Evolutionary conservation across 2,113 vertebrate species (phyloP).

Genomic region (Perca schrenkii): DNA sequence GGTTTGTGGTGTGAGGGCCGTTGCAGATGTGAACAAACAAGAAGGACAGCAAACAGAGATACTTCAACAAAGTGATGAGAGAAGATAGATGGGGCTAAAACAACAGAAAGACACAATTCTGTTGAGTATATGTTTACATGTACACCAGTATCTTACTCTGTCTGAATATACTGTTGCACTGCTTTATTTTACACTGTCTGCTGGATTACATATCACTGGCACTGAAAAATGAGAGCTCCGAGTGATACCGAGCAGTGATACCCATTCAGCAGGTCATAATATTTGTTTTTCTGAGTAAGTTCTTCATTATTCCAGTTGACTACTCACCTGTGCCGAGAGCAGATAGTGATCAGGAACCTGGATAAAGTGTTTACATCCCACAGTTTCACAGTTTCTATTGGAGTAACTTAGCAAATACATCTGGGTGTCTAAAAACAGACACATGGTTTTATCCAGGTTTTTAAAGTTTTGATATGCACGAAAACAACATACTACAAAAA

Average conservation of each 20-base stretch:
- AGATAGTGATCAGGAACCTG: slow-evolving; percentile 6
- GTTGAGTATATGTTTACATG: background rate
- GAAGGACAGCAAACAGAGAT: background rate
- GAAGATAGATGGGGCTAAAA: background rate
- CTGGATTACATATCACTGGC: background rate
- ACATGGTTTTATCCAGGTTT: background rate
- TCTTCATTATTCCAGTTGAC: background rate
- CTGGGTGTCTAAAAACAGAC: background rate
- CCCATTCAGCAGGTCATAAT: background rate
- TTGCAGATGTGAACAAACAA: background rate
- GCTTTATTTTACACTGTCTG: background rate
- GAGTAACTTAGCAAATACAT: background rate
- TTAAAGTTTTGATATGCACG: background rate
- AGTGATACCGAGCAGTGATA: background rate
- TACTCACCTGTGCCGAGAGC: background rate
- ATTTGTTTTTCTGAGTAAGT: background rate
- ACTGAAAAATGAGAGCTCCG: background rate
- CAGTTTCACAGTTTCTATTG: background rate
- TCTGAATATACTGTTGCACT: background rate
- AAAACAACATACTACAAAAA: background rate
- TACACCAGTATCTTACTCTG: background rate
- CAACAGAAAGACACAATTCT: background rate
- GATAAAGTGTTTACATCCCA: slow-evolving; percentile 11
- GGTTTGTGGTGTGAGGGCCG: background rate
- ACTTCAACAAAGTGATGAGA: background rate